These are phyloP conservation scores for Menidia beryllina DNA, from an alignment of 2,113 vertebrate species.

Conservation along the genomic window DNA sequence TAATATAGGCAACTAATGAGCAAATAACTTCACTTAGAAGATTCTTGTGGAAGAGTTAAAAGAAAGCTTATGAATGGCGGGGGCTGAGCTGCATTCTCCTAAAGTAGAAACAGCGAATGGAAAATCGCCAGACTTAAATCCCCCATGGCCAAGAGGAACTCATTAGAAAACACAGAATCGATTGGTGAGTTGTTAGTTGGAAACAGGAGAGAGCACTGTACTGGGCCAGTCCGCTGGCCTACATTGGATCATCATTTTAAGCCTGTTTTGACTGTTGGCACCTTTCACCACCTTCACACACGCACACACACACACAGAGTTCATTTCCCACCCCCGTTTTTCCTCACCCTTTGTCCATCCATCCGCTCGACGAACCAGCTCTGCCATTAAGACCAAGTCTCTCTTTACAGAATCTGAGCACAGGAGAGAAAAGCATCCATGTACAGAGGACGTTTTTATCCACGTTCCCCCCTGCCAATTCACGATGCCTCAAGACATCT, in stretches of 20 bases:
- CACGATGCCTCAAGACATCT: constrained; percentile 34
- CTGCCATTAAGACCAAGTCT: constrained; percentile 35
- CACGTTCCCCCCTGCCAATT: constrained; percentile 41
- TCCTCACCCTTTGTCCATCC: constrained; percentile 32
- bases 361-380: constrained; percentile 49
- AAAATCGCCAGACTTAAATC: constrained; percentile 62
- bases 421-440: constrained; percentile 47
- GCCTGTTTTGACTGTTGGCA: constrained; percentile 62
- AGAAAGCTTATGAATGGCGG: constrained; percentile 30
- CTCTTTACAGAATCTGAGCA: constrained; percentile 59
- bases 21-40: constrained; percentile 34
- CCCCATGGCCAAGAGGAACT: constrained; percentile 68
- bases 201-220: constrained; percentile 40
- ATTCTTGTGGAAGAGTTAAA: constrained; percentile 23
- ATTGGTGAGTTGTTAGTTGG: constrained; percentile 60
- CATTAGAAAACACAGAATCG: constrained; percentile 71
- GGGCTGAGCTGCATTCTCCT: constrained; percentile 29
- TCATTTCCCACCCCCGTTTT: constrained; percentile 16
- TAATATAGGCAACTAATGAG: constrained; percentile 44
- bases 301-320: constrained; percentile 23
- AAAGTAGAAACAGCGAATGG: constrained; percentile 55
- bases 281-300: constrained; percentile 50
- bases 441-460: constrained; percentile 61
- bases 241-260: constrained; percentile 56
- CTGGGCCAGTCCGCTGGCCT: constrained; percentile 42